Conservation (phyloP, 2,888 invertebrate species). For the Hydrotaea diabolus region DNA sequence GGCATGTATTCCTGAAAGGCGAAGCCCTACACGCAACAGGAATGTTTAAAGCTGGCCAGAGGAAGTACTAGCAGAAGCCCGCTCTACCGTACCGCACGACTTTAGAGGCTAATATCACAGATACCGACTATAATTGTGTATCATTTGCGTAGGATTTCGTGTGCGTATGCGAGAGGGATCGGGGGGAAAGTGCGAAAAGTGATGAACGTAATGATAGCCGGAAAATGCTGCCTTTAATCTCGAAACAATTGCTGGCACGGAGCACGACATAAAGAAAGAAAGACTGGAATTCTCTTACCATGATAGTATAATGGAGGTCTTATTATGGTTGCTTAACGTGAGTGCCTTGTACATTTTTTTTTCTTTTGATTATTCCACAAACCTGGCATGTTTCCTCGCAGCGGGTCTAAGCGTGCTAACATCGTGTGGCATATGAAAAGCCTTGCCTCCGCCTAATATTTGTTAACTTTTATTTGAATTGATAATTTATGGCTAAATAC, state of each 20-base stretch:
- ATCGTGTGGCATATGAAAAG: not conserved
- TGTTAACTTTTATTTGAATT: constrained; percentile 35
- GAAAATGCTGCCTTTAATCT: constrained; percentile 4
- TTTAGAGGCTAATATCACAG: constrained; percentile 17
- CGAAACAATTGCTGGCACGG: not conserved
- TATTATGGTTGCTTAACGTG: constrained; percentile 44
- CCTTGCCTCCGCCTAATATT: not conserved
- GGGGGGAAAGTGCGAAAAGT: not conserved
- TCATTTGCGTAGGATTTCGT: constrained; percentile 42
- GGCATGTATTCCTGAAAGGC: no score
- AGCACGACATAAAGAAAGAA: not conserved
- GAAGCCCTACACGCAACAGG: not conserved
- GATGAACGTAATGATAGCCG: constrained; percentile 14
- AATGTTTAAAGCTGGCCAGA: not conserved
- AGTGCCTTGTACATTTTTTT: not conserved
- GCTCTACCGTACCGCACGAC: no score
- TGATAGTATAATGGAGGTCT: constrained; percentile 47
- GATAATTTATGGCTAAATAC: constrained; percentile 49
- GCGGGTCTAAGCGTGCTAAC: not conserved
- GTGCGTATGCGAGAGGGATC: not conserved
- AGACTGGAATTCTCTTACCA: constrained; percentile 34
- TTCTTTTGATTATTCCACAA: not conserved
- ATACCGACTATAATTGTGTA: constrained; percentile 42
- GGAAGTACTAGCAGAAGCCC: not conserved
- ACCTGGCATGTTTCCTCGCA: not conserved